Evolutionary conservation across 2,797 vertebrate species (phyloP), one percentile per base, ranked within the genome.

Genomic region (Diglossa cyanea): DNA sequence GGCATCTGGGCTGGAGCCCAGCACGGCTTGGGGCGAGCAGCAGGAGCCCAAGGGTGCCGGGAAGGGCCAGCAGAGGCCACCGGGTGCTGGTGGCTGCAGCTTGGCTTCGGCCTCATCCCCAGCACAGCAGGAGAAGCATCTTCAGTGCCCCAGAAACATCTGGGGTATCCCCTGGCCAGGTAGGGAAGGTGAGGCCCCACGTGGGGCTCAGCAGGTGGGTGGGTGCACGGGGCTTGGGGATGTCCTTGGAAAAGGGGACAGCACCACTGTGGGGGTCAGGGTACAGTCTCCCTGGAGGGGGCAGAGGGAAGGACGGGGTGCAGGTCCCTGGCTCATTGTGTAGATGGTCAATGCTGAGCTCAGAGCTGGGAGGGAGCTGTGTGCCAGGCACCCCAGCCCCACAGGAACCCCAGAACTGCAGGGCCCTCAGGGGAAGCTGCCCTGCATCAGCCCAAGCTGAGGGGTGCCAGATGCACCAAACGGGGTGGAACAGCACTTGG

Each of bases 1-100:
- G 87, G 95, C 93, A 94, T 62, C 74, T 90, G 95, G 73, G 93
- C 90, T 90, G 95, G 94, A 95, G 86, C 93, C 90, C 91, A 37
- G 94, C 20, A 40, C 72, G 55, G 82, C 71, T 74, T 9, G 17
- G 70, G 82, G 86, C 23, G 1, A 93, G 93, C 53, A 1, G 91
- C 85, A 77, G 63, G 42, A 92, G 82, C 77, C 86, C 3, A 0
- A 14, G 53, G 78, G 84, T 71, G 81, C 81, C 5, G 9, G 6
- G 5, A 42, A 45, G 80, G 80, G 44, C 92, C 83, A 80, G 50
- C 55, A 7, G 2, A 93, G 67, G 45, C 92, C 87, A 92, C 61
- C 5, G 1, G 61, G 68, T 1, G 0, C 77, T 76, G 86, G 78
- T 62, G 78, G 68, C 60, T 8, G 18, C 88, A 92, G 37, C 39